Percentiles rank a stretch among this genome's conserved stretches.
Evolutionary conservation across 1,140 invertebrate genomes (phyloP).

Genomic region (Drosophila guanche): DNA sequence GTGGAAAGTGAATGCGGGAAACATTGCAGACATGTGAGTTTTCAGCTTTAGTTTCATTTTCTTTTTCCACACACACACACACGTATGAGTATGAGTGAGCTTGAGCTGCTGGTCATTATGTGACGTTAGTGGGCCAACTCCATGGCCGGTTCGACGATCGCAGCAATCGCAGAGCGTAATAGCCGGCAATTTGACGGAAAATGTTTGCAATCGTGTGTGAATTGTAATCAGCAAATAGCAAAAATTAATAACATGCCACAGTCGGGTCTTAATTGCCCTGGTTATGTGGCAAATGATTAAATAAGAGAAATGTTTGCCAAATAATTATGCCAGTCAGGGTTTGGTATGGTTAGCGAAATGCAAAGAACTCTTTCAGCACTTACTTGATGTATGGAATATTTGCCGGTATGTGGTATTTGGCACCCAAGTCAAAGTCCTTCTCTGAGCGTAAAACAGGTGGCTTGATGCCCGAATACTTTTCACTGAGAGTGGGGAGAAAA

Average conservation of each 20-base stretch:
- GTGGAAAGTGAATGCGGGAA: slow-evolving; percentile 82
- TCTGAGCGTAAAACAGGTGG: slow-evolving; percentile 93
- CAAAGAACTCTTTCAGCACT: slow-evolving; percentile 83
- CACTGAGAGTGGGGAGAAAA: slow-evolving; percentile 84
- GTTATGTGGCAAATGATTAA: slow-evolving; percentile 56
- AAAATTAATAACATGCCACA: slow-evolving; percentile 63
- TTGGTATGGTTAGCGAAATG: slow-evolving; percentile 14
- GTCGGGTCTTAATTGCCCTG: slow-evolving; percentile 59
- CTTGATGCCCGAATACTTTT: slow-evolving; percentile 92
- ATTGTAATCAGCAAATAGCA: slow-evolving; percentile 62
- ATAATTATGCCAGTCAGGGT: slow-evolving; percentile 38
- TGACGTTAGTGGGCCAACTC: slow-evolving; percentile 75
- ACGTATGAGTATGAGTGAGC: slow-evolving; percentile 19
- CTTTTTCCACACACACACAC: slow-evolving; percentile 8
- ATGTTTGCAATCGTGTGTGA: slow-evolving; percentile 65
- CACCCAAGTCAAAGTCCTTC: slow-evolving; percentile 94
- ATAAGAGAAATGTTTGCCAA: slow-evolving; percentile 48
- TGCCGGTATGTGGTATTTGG: slow-evolving; percentile 95
- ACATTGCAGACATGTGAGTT: slow-evolving; percentile 72
- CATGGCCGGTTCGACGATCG: slow-evolving; percentile 54
- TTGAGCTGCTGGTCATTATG: slow-evolving; percentile 59
- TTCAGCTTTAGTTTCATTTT: slow-evolving; percentile 57
- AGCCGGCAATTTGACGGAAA: slow-evolving; percentile 73
- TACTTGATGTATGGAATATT: slow-evolving; percentile 95
- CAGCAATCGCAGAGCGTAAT: slow-evolving; percentile 67